These are phyloP conservation scores for Nomada hirtipes DNA, from an alignment of 2,888 invertebrate genomes.

Conservation along the genomic window DNA sequence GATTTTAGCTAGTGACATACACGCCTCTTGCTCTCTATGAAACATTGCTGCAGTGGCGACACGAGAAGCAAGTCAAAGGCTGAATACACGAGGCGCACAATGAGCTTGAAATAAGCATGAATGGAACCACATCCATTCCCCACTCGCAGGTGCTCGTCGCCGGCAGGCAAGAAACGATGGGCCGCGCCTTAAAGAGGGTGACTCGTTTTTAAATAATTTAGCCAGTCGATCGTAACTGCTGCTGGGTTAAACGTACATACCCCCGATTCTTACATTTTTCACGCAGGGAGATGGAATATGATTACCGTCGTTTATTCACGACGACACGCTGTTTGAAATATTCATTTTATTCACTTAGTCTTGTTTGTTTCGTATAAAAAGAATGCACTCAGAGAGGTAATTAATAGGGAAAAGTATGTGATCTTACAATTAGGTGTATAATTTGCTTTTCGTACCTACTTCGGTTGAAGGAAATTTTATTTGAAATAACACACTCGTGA, in stretches of 20 bases:
- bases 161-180: constrained; percentile 71
- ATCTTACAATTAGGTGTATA: no score
- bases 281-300: constrained; percentile 1
- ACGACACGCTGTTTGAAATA: not conserved
- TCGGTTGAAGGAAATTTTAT: no score
- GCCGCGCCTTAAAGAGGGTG: constrained; percentile 73
- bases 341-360: not conserved
- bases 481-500: no score
- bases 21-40: constrained; percentile 61
- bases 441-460: no score
- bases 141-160: constrained; percentile 68
- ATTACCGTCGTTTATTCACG: constrained; percentile 24
- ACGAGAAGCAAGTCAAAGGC: constrained; percentile 80
- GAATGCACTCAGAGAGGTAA: not conserved
- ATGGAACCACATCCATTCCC: constrained; percentile 79
- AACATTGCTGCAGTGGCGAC: constrained; percentile 70
- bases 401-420: not conserved
- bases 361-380: not conserved
- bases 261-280: not conserved
- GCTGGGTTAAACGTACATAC: constrained; percentile 8
- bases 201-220: constrained; percentile 77
- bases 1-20: constrained; percentile 64
- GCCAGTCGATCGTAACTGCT: constrained; percentile 64
- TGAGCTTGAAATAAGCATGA: constrained; percentile 84
- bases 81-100: constrained; percentile 80